Conservation (phyloP, 2,888 invertebrate genomes). For the Neoitamus cyanurus region DNA sequence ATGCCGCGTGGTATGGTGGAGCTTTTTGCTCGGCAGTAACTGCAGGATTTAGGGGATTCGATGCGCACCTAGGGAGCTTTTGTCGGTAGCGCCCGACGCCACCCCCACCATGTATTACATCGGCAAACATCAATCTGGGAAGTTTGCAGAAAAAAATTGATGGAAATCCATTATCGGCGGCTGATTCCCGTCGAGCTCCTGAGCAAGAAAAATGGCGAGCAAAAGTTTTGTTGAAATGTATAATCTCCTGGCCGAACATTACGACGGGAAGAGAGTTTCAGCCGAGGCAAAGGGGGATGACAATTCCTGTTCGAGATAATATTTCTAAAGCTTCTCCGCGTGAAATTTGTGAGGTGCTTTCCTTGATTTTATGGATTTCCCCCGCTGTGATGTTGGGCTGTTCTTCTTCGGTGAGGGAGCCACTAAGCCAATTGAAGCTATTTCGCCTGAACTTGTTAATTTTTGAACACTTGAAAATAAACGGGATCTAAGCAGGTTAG, state of each 20-base stretch:
- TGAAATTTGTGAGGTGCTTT: neutral
- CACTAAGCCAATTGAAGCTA: neutral
- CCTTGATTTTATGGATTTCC: neutral
- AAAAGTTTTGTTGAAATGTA: constrained; percentile 19
- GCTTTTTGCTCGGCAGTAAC: neutral
- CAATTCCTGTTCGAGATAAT: neutral
- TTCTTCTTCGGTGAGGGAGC: neutral
- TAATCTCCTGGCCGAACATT: neutral
- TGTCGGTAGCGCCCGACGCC: neutral
- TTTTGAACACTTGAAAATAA: neutral
- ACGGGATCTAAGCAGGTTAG: too few species aligned
- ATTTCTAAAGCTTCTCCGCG: neutral
- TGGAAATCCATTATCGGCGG: constrained; percentile 19
- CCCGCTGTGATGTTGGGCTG: neutral
- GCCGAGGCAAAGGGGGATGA: neutral
- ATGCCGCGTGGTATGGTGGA: neutral
- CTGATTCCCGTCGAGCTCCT: neutral
- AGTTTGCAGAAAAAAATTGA: constrained; percentile 40
- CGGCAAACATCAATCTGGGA: constrained; percentile 33
- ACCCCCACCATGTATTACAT: neutral
- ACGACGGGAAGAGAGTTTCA: neutral
- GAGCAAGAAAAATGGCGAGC: neutral
- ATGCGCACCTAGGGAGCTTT: neutral
- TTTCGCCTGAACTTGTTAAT: neutral
- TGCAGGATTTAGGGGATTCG: neutral